Evolutionary conservation across 2,888 invertebrate species (phyloP), one percentile per base, ranked within the genome.

Genomic region (Napeogenes sylphis): DNA sequence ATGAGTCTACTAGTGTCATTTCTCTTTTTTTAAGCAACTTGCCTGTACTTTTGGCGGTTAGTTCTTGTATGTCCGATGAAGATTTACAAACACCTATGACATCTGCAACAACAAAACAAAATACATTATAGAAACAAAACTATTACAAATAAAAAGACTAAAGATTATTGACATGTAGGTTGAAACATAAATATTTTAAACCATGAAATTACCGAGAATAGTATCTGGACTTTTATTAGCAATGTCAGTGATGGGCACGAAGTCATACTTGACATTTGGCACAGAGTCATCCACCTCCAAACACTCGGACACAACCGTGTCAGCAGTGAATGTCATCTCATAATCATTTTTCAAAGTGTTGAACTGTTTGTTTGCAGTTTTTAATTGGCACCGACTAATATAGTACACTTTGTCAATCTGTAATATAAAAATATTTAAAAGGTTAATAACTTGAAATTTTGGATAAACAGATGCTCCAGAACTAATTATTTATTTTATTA

Each of bases 341-440:
- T 99, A 99, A 80, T 99, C 99, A 80, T 99, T 98, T 70, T 96
- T 96, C 5, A 98, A 83, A 46, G 91, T 92, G 45, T 93, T 92
- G 82, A 92, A 99, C 77, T 96, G 95, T 79, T 98, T 98, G 84
- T 99, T 99, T 0, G 99, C 99, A 2, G 96, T 93, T 82, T 99
- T 99, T n/a, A 99, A 84, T 55, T 92, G 91, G 68, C 96, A 96
- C 67, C 94, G 94, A 55, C 95, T 95, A 66, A 99, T 94, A 80
- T 93, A 97, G 82, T 98, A 99, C 0, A 98, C 93, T 83, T 95
- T 94, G 73, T 95, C 95, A 1, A 93, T 91, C 94, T 95, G 75
- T 32, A 79, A 76, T 66, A 3, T 47, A 6, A 42, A 57, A 10
- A n/a, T 13, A 54, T 59, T 21, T 21, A 21, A 38, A 3, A 38